Evolutionary conservation across 2,113 vertebrate genomes (phyloP).

Genomic region (Corythornis madagascariensis): DNA sequence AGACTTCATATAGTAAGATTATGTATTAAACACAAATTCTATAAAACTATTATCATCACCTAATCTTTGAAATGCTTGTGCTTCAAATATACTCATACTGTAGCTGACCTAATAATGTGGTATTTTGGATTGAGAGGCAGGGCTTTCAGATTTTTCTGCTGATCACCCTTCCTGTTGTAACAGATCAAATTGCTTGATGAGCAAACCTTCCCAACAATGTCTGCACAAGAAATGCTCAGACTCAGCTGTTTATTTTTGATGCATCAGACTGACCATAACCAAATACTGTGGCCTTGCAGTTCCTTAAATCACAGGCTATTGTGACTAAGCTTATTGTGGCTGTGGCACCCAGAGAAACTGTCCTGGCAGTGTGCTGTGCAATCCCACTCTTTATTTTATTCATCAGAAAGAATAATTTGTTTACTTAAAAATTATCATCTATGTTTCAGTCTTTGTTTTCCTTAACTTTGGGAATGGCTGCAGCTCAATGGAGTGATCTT

Average conservation of each 20-base stretch:
- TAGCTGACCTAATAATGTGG: background rate
- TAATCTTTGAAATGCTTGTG: background rate
- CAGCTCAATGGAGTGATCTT: background rate
- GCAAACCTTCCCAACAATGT: background rate
- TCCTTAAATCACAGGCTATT: background rate
- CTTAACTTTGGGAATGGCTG: background rate
- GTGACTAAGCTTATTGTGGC: background rate
- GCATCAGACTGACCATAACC: background rate
- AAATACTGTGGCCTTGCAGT: background rate
- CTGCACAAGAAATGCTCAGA: background rate
- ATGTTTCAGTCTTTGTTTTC: background rate
- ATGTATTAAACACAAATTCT: background rate
- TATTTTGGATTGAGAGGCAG: background rate
- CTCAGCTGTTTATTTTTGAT: background rate
- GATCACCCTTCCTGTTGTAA: background rate
- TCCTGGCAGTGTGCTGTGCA: background rate
- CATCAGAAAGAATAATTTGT: background rate
- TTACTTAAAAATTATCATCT: background rate
- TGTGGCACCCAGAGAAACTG: background rate
- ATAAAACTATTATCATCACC: background rate
- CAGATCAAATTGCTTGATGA: background rate
- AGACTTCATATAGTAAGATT: background rate
- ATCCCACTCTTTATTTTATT: background rate
- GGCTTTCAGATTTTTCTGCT: background rate
- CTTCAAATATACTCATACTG: background rate